Conservation (phyloP, 2,797 vertebrate genomes). For the Steatocranus sp. region DNA sequence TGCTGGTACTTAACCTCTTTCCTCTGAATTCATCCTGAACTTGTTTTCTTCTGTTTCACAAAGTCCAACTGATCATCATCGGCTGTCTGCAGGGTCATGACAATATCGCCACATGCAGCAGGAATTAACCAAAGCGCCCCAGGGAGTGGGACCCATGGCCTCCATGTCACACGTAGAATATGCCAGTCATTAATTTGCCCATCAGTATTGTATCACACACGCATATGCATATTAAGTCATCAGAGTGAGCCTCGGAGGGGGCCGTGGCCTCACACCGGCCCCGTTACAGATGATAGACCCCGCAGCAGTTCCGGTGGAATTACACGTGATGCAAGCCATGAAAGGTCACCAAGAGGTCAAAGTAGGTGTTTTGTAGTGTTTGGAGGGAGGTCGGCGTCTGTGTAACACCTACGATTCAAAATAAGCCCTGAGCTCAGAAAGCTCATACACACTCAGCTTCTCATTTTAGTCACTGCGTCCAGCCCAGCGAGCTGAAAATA, state of each 20-base stretch:
- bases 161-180: not conserved
- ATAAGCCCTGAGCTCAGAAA: not conserved
- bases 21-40: not conserved
- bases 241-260: conserved; percentile 8
- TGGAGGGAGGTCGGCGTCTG: not conserved
- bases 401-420: not conserved
- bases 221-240: conserved; percentile 10
- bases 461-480: not conserved
- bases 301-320: not conserved
- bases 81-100: not conserved
- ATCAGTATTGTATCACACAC: not conserved
- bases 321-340: not conserved
- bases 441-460: not conserved
- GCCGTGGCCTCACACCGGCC: conserved; percentile 16
- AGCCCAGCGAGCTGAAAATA: not conserved
- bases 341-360: not conserved
- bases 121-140: not conserved
- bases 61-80: not conserved
- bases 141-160: not conserved
- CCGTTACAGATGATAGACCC: conserved; percentile 7
- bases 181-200: conserved; percentile 13
- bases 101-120: not conserved
- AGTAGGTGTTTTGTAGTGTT: not conserved
- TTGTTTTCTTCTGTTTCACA: not conserved
- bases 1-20: not conserved